Percentiles rank a stretch among this genome's conserved stretches.
phyloP scores from a whole-genome alignment of 2,888 invertebrate species.

The Hydropsyche betteni region DNA sequence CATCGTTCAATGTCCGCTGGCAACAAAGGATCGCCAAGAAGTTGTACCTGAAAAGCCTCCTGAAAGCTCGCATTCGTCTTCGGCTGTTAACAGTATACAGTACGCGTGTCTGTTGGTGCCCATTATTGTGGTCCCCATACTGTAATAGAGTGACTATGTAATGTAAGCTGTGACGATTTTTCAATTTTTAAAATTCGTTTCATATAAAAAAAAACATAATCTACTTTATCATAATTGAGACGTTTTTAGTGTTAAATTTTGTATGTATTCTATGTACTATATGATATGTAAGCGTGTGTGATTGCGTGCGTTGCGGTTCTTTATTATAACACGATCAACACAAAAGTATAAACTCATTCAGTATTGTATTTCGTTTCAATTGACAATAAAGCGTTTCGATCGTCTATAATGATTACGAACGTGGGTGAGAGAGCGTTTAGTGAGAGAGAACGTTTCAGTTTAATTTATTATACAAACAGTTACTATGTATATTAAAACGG shows the following conservation, averaged over 20 bases:
- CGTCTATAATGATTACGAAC: not conserved
- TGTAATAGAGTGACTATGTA: no score
- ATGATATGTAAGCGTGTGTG: not conserved
- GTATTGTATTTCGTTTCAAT: conserved; percentile 26
- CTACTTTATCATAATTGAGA: conserved; percentile 27
- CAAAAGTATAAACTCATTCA: conserved; percentile 4
- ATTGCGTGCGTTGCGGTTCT: not conserved
- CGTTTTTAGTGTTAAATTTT: conserved; percentile 24
- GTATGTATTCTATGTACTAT: not conserved
- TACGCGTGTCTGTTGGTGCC: no score
- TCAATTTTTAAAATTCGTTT: no score
- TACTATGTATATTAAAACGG: not conserved
- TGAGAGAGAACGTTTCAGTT: conserved; percentile 12
- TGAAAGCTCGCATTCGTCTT: conserved; percentile 24
- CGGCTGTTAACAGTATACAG: no score
- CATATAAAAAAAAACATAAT: not conserved
- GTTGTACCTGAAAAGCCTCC: conserved; percentile 41
- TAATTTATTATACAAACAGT: not conserved
- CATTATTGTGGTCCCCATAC: no score
- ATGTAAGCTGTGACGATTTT: no score
- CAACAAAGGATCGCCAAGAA: conserved; percentile 50
- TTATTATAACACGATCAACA: not conserved
- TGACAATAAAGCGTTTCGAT: conserved; percentile 19
- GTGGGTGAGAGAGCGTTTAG: not conserved
- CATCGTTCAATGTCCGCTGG: conserved; percentile 50